These are phyloP conservation scores for Dasysyrphus albostriatus DNA, from an alignment of 2,888 invertebrate genomes.

Conservation along the genomic window DNA sequence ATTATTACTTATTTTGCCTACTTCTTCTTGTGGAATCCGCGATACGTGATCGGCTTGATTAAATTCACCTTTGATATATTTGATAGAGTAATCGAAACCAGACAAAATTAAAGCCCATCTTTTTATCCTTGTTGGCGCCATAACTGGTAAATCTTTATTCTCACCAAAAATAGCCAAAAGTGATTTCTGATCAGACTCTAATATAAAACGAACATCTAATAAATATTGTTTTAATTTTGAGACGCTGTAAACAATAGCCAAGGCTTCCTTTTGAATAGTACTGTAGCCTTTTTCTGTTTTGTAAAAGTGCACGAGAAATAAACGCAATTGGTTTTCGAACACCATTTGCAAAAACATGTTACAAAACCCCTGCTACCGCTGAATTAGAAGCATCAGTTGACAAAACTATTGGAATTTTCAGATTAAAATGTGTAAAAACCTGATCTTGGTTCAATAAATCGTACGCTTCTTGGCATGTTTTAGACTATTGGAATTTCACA, in stretches of 20 bases:
- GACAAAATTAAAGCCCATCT: constrained; percentile 24
- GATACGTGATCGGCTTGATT: constrained; percentile 38
- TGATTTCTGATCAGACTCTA: constrained; percentile 32
- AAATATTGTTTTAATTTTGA: constrained; percentile 25
- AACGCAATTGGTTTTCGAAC: neutral
- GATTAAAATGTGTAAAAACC: constrained; percentile 49
- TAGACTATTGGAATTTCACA: neutral
- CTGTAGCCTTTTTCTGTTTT: neutral
- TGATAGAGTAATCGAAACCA: constrained; percentile 32
- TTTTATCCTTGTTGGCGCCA: constrained; percentile 38
- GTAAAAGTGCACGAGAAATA: neutral
- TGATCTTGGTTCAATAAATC: constrained; percentile 38
- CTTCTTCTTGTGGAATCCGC: neutral
- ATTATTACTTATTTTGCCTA: neutral
- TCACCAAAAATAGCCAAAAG: constrained; percentile 42
- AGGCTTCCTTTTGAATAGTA: neutral
- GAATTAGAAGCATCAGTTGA: constrained; percentile 29
- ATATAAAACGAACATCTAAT: neutral
- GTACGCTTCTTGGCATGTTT: constrained; percentile 26
- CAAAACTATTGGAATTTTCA: constrained; percentile 42
- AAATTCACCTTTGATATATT: constrained; percentile 36
- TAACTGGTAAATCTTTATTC: constrained; percentile 30
- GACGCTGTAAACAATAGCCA: constrained; percentile 8
- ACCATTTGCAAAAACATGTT: neutral
- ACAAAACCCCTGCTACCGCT: neutral